These are phyloP conservation scores for Drosophila dives DNA, from an alignment of 2,888 invertebrate species.

Conservation along the genomic window DNA sequence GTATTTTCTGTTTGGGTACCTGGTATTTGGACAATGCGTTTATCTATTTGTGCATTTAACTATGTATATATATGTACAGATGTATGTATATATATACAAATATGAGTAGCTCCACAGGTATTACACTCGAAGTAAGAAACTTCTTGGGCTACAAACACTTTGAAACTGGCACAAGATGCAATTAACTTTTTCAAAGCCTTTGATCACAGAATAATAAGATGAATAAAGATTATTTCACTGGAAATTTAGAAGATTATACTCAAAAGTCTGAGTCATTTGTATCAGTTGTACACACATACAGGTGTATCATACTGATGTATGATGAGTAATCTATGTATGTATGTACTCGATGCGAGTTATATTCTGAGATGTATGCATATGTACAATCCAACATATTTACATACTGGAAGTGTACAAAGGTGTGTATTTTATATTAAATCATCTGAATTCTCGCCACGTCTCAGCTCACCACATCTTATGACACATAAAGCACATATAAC, in stretches of 20 bases:
- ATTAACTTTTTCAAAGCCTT: not conserved
- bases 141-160: no score
- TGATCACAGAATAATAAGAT: not conserved
- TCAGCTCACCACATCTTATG: constrained; percentile 12
- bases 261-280: not conserved
- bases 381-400: not conserved
- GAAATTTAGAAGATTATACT: not conserved
- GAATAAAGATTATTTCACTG: not conserved
- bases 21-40: not conserved
- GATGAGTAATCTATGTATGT: not conserved
- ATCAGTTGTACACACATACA: not conserved
- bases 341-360: not conserved
- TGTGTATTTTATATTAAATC: not conserved
- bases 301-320: not conserved
- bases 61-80: no score
- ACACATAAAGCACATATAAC: constrained; percentile 14
- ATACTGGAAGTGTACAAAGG: not conserved
- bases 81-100: not conserved
- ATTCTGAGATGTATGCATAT: not conserved
- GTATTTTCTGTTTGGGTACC: not conserved
- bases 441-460: constrained; percentile 2
- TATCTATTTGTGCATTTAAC: not conserved
- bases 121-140: not conserved
- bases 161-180: constrained; percentile 1
- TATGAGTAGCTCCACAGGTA: not conserved